A percentile compares a stretch with the other conserved stretches of the same genome.
These are phyloP conservation scores for Camponotus vicinus DNA, from an alignment of 1,140 invertebrate species.

Conservation along the genomic window DNA sequence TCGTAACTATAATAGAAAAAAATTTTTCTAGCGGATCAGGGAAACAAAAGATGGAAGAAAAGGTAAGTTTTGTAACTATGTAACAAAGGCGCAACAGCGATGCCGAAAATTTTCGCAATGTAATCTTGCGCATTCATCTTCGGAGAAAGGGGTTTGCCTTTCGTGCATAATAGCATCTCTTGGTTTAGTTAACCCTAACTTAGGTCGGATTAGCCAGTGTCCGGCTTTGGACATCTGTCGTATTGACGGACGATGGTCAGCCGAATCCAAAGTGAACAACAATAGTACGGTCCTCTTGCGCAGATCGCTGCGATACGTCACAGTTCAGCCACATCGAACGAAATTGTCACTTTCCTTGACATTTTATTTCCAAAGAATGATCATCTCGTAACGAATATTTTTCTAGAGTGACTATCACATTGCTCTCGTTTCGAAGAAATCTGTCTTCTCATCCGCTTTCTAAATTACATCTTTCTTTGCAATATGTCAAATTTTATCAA, in stretches of 20 bases:
- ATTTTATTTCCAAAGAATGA: neutral
- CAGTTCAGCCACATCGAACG: neutral
- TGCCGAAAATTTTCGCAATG: conserved; percentile 83
- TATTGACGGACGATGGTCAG: conserved; percentile 84
- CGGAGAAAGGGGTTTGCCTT: conserved; percentile 82
- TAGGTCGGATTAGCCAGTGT: conserved; percentile 83
- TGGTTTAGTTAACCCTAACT: conserved; percentile 80
- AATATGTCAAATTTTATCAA: neutral
- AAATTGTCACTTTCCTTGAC: conserved; percentile 12
- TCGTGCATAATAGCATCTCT: conserved; percentile 80
- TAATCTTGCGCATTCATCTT: conserved; percentile 86
- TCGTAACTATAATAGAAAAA: neutral
- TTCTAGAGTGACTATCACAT: neutral
- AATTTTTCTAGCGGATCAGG: neutral
- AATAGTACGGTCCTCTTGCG: conserved; percentile 71
- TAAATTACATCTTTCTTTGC: neutral
- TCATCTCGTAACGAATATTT: neutral
- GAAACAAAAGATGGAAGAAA: neutral
- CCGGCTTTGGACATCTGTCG: conserved; percentile 83
- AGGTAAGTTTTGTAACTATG: conserved; percentile 30
- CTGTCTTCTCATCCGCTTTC: neutral
- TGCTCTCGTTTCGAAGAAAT: neutral
- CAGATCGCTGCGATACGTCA: conserved; percentile 45
- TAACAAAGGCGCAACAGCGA: conserved; percentile 75
- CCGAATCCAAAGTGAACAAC: conserved; percentile 84